Conservation (phyloP, 1,140 invertebrate species). For the Lysiphlebus fabarum region DNA sequence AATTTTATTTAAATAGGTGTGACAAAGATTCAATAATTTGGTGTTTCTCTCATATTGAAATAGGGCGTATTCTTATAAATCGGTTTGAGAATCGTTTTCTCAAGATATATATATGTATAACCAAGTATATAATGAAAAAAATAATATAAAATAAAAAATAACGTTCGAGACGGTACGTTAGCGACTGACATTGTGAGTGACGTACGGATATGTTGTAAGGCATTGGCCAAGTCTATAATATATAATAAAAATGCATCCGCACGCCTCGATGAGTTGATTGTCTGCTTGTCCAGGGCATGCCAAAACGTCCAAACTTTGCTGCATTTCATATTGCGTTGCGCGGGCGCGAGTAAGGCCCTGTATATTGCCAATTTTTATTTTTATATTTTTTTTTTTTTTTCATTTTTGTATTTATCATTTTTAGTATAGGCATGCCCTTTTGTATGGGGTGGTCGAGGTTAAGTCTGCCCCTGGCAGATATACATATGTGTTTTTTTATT, state of each 20-base stretch:
- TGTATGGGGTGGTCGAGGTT: conserved; percentile 10
- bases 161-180: conserved; percentile 56
- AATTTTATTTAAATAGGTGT: no score
- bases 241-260: conserved; percentile 58
- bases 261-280: conserved; percentile 58
- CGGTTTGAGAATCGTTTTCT: no score
- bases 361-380: no score
- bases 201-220: conserved; percentile 54
- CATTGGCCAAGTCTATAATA: conserved; percentile 54
- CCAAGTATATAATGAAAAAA: no score
- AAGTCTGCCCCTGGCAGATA: conserved; percentile 6
- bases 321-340: conserved; percentile 55
- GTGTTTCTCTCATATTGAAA: no score
- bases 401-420: no score
- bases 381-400: no score
- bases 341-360: conserved; percentile 28
- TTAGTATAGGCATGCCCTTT: not conserved
- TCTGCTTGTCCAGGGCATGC: conserved; percentile 54
- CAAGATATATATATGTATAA: no score
- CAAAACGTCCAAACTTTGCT: conserved; percentile 54
- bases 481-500: no score
- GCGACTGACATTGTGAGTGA: conserved; percentile 56
- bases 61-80: no score
- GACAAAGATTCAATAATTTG: no score
- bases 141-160: conserved; percentile 32